These are phyloP conservation scores for Dynastes hyllus DNA, from an alignment of 2,888 invertebrate genomes.

Conservation along the genomic window DNA sequence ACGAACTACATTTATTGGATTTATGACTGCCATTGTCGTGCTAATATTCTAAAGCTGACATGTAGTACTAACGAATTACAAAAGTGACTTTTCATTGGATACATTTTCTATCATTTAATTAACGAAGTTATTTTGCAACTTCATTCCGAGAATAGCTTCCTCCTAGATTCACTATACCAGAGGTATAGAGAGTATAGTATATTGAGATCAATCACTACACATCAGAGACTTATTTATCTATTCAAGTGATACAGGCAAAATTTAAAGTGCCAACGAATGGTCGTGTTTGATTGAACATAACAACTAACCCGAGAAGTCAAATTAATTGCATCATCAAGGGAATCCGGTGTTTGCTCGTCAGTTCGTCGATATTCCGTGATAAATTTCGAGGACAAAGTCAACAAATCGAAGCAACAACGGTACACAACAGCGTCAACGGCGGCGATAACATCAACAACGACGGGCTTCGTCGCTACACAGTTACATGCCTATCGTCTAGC, in stretches of 20 bases:
- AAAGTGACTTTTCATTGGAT: too few species aligned
- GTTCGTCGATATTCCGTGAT: slow-evolving; percentile 7
- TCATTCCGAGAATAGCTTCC: too few species aligned
- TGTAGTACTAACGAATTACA: too few species aligned
- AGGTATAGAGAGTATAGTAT: too few species aligned
- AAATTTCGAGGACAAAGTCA: slow-evolving; percentile 22
- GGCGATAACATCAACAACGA: slow-evolving; percentile 6
- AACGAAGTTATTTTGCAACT: too few species aligned
- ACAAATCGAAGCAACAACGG: slow-evolving; percentile 29
- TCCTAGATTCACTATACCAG: too few species aligned
- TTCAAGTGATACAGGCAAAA: not conserved
- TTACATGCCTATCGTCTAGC: not conserved
- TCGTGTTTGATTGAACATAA: slow-evolving; percentile 29
- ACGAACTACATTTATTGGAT: too few species aligned
- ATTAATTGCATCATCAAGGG: not conserved
- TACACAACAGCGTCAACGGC: not conserved
- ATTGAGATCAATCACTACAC: too few species aligned
- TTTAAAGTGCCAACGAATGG: slow-evolving; percentile 11
- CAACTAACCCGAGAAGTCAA: slow-evolving; percentile 24
- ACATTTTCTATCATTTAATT: too few species aligned
- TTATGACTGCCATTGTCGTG: too few species aligned
- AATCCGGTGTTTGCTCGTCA: not conserved
- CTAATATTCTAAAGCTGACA: too few species aligned
- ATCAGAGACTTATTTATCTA: too few species aligned
- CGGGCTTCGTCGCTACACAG: not conserved